Evolutionary conservation across 2,113 vertebrate species (phyloP).

Genomic region (Collichthys lucidus): DNA sequence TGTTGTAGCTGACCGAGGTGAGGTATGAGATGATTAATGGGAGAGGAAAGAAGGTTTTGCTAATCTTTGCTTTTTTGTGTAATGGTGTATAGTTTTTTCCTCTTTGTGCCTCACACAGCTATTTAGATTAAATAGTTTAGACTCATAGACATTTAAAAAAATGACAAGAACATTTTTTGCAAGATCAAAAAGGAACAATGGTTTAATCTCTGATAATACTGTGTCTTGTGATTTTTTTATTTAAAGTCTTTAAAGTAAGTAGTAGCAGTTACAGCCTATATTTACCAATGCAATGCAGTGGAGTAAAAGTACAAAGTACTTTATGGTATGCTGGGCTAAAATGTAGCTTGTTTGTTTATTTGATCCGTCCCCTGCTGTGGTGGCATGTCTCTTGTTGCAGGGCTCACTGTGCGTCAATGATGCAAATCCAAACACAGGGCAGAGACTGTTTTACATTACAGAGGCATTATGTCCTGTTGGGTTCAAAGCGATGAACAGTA

Average conservation of each 20-base stretch:
- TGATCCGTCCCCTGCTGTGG: constrained; percentile 3
- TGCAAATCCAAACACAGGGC: constrained; percentile 40
- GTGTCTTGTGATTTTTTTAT: too few relatives aligned
- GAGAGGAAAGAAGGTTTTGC: too few relatives aligned
- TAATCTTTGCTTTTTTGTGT: neutral
- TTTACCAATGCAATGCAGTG: neutral
- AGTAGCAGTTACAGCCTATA: neutral
- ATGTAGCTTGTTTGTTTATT: constrained; percentile 1
- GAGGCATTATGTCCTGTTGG: constrained; percentile 32
- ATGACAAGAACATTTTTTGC: too few relatives aligned
- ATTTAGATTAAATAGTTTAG: neutral
- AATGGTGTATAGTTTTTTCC: neutral
- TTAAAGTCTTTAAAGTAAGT: too few relatives aligned
- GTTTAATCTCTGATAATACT: too few relatives aligned
- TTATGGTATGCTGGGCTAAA: neutral
- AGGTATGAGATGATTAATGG: too few relatives aligned
- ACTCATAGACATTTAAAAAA: neutral
- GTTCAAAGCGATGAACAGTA: constrained; percentile 52
- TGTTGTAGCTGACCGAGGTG: neutral
- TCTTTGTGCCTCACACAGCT: neutral
- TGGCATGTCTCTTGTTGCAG: constrained; percentile 11
- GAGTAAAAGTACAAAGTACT: neutral
- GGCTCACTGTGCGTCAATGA: constrained; percentile 21
- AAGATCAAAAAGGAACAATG: too few relatives aligned
- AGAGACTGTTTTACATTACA: constrained; percentile 36